Evolutionary conservation across 2,113 vertebrate genomes (phyloP).

Genomic region (Cavia porcellus): DNA sequence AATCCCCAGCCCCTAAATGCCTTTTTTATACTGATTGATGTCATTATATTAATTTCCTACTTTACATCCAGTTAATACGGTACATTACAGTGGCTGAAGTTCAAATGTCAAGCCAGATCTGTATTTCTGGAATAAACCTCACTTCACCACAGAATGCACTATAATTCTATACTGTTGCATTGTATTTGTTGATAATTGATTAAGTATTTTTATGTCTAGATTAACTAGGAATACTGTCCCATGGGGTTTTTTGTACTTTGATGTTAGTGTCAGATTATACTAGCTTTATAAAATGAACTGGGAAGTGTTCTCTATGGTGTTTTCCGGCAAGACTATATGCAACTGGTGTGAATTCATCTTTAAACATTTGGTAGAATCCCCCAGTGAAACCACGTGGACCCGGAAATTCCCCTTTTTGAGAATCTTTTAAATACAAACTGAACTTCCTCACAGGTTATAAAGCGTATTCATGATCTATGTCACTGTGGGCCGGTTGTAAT

Average conservation of each 20-base stretch:
- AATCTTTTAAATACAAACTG: neutral
- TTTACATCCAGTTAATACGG: neutral
- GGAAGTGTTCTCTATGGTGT: neutral
- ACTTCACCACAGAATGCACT: neutral
- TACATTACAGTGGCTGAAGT: neutral
- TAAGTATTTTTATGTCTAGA: neutral
- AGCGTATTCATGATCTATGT: neutral
- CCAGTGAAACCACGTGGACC: neutral
- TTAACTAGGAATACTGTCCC: neutral
- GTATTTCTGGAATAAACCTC: neutral
- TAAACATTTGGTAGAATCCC: neutral
- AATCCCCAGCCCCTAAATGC: neutral
- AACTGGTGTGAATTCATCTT: neutral
- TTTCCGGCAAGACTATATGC: neutral
- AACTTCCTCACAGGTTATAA: neutral
- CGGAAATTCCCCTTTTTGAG: neutral
- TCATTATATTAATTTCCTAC: neutral
- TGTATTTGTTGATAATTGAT: neutral
- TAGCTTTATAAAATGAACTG: neutral
- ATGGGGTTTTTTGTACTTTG: neutral
- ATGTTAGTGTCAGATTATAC: neutral
- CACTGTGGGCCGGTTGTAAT: neutral
- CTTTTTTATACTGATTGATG: neutral
- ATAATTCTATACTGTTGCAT: neutral
- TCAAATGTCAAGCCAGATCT: neutral